phyloP scores from a whole-genome alignment of 2,113 vertebrate species.

The Phaethornis superciliosus region DNA sequence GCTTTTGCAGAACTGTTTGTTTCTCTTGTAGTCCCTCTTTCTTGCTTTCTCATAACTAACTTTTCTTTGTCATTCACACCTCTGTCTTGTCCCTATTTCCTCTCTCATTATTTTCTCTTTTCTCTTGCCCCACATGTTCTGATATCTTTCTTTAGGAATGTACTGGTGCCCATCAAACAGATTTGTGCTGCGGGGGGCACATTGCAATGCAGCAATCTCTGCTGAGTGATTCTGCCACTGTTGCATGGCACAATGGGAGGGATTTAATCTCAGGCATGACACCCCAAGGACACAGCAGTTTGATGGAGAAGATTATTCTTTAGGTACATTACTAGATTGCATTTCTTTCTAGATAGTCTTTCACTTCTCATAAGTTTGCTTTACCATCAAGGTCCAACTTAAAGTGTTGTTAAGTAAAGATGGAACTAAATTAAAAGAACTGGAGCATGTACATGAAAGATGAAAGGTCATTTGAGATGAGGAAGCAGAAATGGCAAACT shows the following conservation, averaged over 20 bases:
- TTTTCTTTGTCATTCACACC: not conserved
- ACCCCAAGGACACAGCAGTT: not conserved
- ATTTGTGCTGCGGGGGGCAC: not conserved
- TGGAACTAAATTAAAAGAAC: not conserved
- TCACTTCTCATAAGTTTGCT: not conserved
- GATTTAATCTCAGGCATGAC: not conserved
- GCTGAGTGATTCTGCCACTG: not conserved
- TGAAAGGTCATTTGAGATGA: not conserved
- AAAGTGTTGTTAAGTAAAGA: constrained; percentile 36
- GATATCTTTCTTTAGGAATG: not conserved
- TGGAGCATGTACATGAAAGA: not conserved
- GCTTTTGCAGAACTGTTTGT: not conserved
- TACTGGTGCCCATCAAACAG: not conserved
- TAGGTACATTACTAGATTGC: not conserved
- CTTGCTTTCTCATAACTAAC: not conserved
- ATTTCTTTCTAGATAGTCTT: constrained; percentile 1
- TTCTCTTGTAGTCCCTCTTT: not conserved
- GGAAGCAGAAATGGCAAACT: not conserved
- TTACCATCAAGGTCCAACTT: not conserved
- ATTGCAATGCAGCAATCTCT: not conserved
- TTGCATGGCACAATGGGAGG: not conserved
- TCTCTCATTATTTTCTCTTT: not conserved
- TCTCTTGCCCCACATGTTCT: not conserved
- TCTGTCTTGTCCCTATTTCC: not conserved
- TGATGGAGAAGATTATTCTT: not conserved